Evolutionary conservation across 2,797 vertebrate species (phyloP).

Genomic region (Spondyliosoma cantharus): DNA sequence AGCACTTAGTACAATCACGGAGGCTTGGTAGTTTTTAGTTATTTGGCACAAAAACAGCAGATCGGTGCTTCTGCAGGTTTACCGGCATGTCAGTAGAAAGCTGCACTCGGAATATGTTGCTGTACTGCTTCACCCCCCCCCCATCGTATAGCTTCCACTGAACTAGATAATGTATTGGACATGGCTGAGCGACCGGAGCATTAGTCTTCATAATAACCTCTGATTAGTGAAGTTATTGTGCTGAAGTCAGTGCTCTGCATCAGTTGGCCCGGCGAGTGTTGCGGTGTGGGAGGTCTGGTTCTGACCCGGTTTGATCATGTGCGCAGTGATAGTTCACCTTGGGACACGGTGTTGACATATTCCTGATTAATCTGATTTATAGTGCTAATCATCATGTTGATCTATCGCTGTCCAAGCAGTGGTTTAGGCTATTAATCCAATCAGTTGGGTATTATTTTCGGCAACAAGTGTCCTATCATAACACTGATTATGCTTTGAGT

Average conservation of each 20-base stretch:
- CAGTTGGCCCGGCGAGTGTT: slow-evolving; percentile 51
- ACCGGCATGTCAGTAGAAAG: slow-evolving; percentile 31
- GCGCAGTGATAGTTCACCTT: slow-evolving; percentile 59
- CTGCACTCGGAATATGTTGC: slow-evolving; percentile 37
- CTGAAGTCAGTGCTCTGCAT: slow-evolving; percentile 64
- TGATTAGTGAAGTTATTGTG: slow-evolving; percentile 69
- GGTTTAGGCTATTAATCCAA: slow-evolving; percentile 64
- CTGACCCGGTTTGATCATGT: slow-evolving; percentile 53
- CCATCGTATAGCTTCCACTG: slow-evolving; percentile 39
- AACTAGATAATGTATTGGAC: slow-evolving; percentile 61
- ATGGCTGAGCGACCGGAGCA: slow-evolving; percentile 52
- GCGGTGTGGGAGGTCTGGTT: slow-evolving; percentile 69
- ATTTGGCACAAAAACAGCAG: slow-evolving; percentile 22
- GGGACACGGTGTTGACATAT: slow-evolving; percentile 50
- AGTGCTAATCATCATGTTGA: slow-evolving; percentile 69
- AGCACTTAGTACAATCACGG: neutral
- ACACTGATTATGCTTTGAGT: slow-evolving; percentile 34
- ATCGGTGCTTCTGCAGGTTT: slow-evolving; percentile 19
- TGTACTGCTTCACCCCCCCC: slow-evolving; percentile 38
- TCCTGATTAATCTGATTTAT: slow-evolving; percentile 76
- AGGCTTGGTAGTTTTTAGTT: neutral
- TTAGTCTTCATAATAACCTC: slow-evolving; percentile 65
- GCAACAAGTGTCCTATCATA: slow-evolving; percentile 61
- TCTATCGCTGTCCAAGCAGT: slow-evolving; percentile 56
- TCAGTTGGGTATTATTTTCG: slow-evolving; percentile 56